These are phyloP conservation scores for Hydrotaea cyrtoneurina DNA, from an alignment of 2,888 invertebrate genomes.

Conservation along the genomic window DNA sequence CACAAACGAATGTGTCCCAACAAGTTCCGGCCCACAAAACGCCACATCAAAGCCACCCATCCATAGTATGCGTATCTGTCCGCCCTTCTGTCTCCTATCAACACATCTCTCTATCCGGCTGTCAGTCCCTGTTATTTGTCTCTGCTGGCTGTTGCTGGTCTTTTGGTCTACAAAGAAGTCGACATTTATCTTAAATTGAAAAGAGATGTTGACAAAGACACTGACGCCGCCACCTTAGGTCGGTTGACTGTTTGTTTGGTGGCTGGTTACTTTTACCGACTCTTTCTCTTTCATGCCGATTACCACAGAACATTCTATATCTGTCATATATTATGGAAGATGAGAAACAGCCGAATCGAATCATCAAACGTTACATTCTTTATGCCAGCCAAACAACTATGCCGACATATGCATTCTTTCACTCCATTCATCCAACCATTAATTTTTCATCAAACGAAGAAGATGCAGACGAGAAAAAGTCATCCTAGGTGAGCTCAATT, in stretches of 20 bases:
- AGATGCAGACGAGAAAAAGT: neutral
- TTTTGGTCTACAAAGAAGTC: neutral
- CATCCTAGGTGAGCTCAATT: slow-evolving; percentile 48
- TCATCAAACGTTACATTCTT: slow-evolving; percentile 19
- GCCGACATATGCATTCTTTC: neutral
- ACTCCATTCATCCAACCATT: neutral
- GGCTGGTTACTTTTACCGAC: neutral
- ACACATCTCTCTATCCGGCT: neutral
- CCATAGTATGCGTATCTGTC: neutral
- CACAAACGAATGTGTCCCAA: neutral
- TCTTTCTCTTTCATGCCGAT: neutral
- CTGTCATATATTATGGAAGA: neutral
- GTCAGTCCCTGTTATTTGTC: neutral
- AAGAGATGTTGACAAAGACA: slow-evolving; percentile 18
- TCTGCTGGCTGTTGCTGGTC: neutral
- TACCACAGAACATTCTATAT: slow-evolving; percentile 6
- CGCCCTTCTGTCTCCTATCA: neutral
- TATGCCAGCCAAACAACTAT: neutral
- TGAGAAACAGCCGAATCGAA: neutral
- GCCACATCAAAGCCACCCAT: slow-evolving; percentile 6
- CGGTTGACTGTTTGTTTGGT: neutral
- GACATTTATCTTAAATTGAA: slow-evolving; percentile 25
- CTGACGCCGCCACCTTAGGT: neutral
- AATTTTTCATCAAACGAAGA: slow-evolving; percentile 7
- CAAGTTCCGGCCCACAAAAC: neutral